Base-by-base conservation (phyloP, 1,140 invertebrate species). In the Conus betulinus region DNA sequence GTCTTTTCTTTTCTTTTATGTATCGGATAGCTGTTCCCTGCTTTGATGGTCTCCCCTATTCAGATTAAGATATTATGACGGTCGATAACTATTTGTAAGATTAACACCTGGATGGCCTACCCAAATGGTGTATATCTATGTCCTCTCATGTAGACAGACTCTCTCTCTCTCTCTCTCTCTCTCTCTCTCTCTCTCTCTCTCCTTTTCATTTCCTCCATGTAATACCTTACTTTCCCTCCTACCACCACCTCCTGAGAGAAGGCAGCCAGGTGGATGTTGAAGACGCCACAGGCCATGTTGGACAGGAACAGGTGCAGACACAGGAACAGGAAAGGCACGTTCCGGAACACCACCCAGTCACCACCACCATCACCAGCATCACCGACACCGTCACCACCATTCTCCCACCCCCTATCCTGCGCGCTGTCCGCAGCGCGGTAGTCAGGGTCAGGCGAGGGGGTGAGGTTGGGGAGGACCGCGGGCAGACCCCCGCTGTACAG, bases 231-330 rank as follows among this genome's bases (percentile, higher is more conserved):
- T 20, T 63, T 20, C 60, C 67, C 23, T 20, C 67, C 67, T 23
- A 15, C 23, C 23, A 23, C 67, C 81, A 83, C 81, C 87, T 88
- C 25, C 25, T 88, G 76, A n/a, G 60, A 88, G 63, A 88, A 88
- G 52, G 81, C 87, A 5, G 87, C 55, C 55, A 88, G 23, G 11
- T 88, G 88, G 27, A 88, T 88, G 84, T 78, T 85, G 83, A 88
- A 85, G 63, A 85, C 76, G 51, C 88, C 84, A 63, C 53, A 79
- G 13, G 84, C 84, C 20, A 74, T 74, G 57, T 88, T 88, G 27
- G 74, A 27, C 84, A 88, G 71, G 23, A 85, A 39, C 52, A 85
- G 83, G 57, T 88, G 85, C 51, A 88, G 52, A 53, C 83, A 85
- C 27, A 88, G 74, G n/a, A 79, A 55, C 63, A 88, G 55, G 76